phyloP scores from a whole-genome alignment of 2,888 invertebrate genomes.

The Operophtera brumata region DNA sequence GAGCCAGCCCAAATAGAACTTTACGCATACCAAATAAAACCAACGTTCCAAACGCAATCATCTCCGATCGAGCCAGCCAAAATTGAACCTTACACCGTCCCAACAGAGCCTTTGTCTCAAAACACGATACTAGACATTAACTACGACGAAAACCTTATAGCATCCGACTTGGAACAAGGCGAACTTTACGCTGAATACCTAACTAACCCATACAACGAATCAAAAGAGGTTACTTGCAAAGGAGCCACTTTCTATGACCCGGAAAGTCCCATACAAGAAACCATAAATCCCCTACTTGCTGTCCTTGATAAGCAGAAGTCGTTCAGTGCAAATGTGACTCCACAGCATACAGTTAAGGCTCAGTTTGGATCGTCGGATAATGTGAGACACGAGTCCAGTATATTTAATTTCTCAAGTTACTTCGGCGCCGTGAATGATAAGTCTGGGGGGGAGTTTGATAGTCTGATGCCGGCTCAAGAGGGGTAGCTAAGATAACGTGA shows the following conservation, averaged over 20 bases:
- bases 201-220: constrained; percentile 78
- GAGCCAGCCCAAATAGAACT: constrained; percentile 32
- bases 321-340: constrained; percentile 67
- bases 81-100: constrained; percentile 33
- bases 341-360: constrained; percentile 64
- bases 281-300: constrained; percentile 42
- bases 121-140: constrained; percentile 26
- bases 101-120: constrained; percentile 32
- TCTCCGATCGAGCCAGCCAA: constrained; percentile 7
- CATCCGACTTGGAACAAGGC: constrained; percentile 44
- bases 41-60: not conserved
- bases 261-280: constrained; percentile 37
- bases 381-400: constrained; percentile 62
- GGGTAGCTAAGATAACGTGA: constrained; percentile 64
- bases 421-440: constrained; percentile 80
- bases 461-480: constrained; percentile 63
- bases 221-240: constrained; percentile 49
- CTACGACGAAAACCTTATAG: constrained; percentile 33
- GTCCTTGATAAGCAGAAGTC: constrained; percentile 55
- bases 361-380: constrained; percentile 74
- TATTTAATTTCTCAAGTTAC: constrained; percentile 84
- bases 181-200: constrained; percentile 80
- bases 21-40: not conserved
- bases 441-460: constrained; percentile 81
- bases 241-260: constrained; percentile 61